Evolutionary conservation across 2,888 invertebrate genomes (phyloP).

Genomic region (Calliphora vomitoria): DNA sequence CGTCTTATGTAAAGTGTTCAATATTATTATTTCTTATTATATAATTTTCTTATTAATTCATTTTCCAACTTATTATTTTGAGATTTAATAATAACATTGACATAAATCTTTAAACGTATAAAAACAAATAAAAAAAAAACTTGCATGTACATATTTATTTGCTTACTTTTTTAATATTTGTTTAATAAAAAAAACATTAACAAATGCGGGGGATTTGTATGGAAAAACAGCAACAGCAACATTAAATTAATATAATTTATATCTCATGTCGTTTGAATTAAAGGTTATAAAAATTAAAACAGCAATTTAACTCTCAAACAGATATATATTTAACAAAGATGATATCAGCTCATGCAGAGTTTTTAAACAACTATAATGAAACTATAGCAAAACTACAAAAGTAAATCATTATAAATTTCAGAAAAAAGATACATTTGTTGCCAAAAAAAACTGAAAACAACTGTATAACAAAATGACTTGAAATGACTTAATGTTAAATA

Average conservation of each 20-base stretch:
- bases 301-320: conserved; percentile 9
- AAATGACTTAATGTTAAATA: conserved; percentile 59
- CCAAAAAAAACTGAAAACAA: not conserved
- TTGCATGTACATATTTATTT: too few species aligned
- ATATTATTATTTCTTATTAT: too few species aligned
- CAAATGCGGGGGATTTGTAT: conserved; percentile 16
- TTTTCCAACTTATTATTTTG: too few species aligned
- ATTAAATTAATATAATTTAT: conserved; percentile 24
- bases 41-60: too few species aligned
- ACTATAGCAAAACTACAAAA: conserved; percentile 4
- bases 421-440: not conserved
- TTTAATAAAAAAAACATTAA: not conserved
- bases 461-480: conserved; percentile 9
- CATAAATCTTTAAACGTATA: too few species aligned
- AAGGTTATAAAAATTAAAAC: conserved; percentile 39
- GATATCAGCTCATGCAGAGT: conserved; percentile 65
- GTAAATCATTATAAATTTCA: conserved; percentile 18
- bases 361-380: not conserved
- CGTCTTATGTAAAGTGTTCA: too few species aligned
- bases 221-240: not conserved
- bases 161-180: too few species aligned
- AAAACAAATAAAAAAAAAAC: too few species aligned
- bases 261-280: conserved; percentile 16
- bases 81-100: too few species aligned
- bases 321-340: not conserved